Evolutionary conservation across 2,113 vertebrate species (phyloP), one percentile per base, ranked within the genome.

Genomic region (Petrocephalus microphthalmus): DNA sequence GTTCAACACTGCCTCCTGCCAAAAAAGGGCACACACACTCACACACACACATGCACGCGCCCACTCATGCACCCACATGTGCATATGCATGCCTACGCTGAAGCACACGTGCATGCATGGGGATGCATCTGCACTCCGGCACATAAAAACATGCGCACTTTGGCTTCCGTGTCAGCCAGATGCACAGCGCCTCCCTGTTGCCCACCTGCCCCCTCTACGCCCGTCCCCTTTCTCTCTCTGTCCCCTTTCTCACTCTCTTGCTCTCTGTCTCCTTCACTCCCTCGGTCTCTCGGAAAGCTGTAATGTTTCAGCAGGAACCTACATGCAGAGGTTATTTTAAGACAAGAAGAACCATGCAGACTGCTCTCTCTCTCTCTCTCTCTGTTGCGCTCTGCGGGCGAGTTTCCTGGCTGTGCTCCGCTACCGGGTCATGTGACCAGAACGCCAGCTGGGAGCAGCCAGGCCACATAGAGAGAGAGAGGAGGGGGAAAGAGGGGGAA

Each of bases 1-100:
- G 92, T 94, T 95, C 90, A 92, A 93, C 92, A 93, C 92, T 71
- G 94, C 94, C 96, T 94, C 94, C 95, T 96, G 97, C 97, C 96
- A 96, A 96, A 94, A 95, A 94, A 95, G 91, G 93, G 89, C 90
- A 54, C 8, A 52, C 74, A 89, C 88, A 37, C 33, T 29, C 90
- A 67, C 89, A 81, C 88, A 84, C 84, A 88, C 52, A 71, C 81
- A 52, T 86, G 87, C 81, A 54, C 57, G 60, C 89, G 25, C 89
- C 89, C 90, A 60, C 74, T 45, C 71, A 86, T 8, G 29, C 37
- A 74, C 83, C 53, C 25, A 57, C 13, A 37, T 25, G 56, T 42
- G 37, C 54, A 87, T 25, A 45, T 67, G 11, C 60, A 67, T 67
- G 60, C 10, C 60, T 13, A 53, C 2, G 22, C 52, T 56, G 90